Conservation (phyloP, 1,140 invertebrate species). For the Camponotus vicinus region DNA sequence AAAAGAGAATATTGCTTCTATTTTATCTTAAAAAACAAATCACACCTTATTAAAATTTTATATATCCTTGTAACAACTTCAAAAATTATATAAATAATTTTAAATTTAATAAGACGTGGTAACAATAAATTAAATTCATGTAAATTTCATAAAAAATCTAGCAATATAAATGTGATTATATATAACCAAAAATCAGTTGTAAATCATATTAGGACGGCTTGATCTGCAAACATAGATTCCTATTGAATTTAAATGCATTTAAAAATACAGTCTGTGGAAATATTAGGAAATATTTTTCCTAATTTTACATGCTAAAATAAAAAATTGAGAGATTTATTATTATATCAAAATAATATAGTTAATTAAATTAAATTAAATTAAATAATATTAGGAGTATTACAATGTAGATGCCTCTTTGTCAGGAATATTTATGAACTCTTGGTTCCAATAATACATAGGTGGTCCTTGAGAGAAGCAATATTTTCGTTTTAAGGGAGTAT, state of each 20-base stretch:
- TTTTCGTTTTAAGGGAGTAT: constrained; percentile 92
- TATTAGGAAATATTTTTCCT: constrained; percentile 1
- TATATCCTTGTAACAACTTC: not conserved
- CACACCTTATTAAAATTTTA: not conserved
- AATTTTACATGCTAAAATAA: constrained; percentile 10
- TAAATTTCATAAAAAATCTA: not conserved
- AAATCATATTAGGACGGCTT: constrained; percentile 31
- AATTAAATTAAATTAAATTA: no score
- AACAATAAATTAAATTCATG: not conserved
- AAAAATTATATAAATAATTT: not conserved
- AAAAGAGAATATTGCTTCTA: no score
- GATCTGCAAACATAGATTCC: not conserved
- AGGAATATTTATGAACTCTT: constrained; percentile 92
- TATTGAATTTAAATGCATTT: constrained; percentile 24
- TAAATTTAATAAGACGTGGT: not conserved
- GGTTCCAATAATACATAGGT: constrained; percentile 93
- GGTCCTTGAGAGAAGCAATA: constrained; percentile 95
- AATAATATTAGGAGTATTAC: constrained; percentile 52
- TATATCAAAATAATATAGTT: not conserved
- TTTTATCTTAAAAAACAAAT: constrained; percentile 1
- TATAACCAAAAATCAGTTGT: not conserved
- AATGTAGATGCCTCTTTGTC: constrained; percentile 89
- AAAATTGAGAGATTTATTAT: constrained; percentile 22
- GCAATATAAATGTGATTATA: not conserved
- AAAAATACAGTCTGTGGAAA: constrained; percentile 7